Percentiles rank a stretch among this genome's conserved stretches.
Conservation (phyloP, 2,888 invertebrate species). For the Chloroclystis v-ata region DNA sequence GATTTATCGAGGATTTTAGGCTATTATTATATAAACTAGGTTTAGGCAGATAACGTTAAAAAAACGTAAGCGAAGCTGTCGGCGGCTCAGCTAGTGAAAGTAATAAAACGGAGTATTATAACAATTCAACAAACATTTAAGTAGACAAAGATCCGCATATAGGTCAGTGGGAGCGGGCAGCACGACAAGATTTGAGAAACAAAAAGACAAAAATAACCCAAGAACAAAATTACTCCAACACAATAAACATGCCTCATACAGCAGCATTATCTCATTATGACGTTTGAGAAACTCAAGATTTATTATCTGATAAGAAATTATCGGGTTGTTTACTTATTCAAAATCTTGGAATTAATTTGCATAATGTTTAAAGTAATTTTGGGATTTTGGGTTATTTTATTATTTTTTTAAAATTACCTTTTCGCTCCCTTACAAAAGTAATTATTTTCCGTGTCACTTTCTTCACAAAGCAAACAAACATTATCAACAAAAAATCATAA, state of each 20-base stretch:
- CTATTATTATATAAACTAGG: no score
- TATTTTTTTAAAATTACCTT: no score
- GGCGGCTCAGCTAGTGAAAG: no score
- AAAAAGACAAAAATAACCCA: conserved; percentile 23
- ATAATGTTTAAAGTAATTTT: neutral
- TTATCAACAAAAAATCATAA: no score
- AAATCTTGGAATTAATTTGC: neutral
- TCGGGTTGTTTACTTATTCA: neutral
- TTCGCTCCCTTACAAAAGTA: no score
- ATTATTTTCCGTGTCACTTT: no score
- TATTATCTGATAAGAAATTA: conserved; percentile 4
- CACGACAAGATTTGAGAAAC: conserved; percentile 33
- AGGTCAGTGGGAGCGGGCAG: conserved; percentile 36
- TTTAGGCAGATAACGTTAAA: no score
- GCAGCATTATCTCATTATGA: conserved; percentile 8
- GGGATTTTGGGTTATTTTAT: neutral
- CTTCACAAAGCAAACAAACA: no score
- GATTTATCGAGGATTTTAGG: no score
- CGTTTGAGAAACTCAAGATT: conserved; percentile 5
- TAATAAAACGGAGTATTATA: conserved; percentile 1
- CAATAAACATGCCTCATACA: conserved; percentile 6
- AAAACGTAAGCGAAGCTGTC: no score
- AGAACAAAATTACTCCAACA: neutral
- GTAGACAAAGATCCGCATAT: conserved; percentile 33
- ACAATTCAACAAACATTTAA: conserved; percentile 17